Base-by-base conservation (phyloP, 1,140 invertebrate genomes). In the Delia radicum region DNA sequence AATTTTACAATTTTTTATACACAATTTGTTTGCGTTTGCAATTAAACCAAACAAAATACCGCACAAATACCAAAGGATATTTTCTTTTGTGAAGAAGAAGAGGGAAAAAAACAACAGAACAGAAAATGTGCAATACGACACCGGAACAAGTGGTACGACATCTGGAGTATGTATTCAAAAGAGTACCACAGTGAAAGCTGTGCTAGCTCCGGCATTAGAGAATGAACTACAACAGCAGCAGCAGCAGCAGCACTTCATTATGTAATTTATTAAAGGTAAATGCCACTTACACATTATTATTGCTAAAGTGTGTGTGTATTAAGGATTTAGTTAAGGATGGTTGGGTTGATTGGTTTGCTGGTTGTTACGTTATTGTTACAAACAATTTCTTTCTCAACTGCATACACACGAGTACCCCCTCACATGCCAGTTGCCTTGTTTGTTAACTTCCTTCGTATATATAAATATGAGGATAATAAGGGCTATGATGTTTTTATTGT, bases 111-210 rank as follows among this genome's bases (percentile, higher is more conserved):
- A 5, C 13, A n/a, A 7, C n/a, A 55, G 18, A 55, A 55, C 5
- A 21, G 24, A 55, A 55, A 55, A 55, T 55, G 18, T 55, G 48
- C n/a, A 55, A 55, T 55, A 55, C 48, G 48, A 55, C 18, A 55
- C 48, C 48, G 48, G 48, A 55, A 55, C 48, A 55, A 55, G 48
- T 55, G 48, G 48, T 55, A 55, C n/a, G n/a, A n/a, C 48, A 55
- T 55, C 48, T 55, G 48, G 48, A 55, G 48, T 55, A 55, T 55
- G 48, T 24, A 55, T 18, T 21, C 48, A 55, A 2, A 55, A 6
- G n/a, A 1, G 18, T 21, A 8, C 8, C n/a, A 55, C n/a, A 55
- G 37, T 42, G 37, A 15, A 10, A 15, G 37, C 37, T 42, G 12
- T 10, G 37, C 1, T 42, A 15, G 37, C 37, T 42, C 37, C 37